A percentile compares a stretch with the other conserved stretches of the same genome.
phyloP scores from a whole-genome alignment of 2,113 vertebrate species.

The Emydocephalus ijimae region DNA sequence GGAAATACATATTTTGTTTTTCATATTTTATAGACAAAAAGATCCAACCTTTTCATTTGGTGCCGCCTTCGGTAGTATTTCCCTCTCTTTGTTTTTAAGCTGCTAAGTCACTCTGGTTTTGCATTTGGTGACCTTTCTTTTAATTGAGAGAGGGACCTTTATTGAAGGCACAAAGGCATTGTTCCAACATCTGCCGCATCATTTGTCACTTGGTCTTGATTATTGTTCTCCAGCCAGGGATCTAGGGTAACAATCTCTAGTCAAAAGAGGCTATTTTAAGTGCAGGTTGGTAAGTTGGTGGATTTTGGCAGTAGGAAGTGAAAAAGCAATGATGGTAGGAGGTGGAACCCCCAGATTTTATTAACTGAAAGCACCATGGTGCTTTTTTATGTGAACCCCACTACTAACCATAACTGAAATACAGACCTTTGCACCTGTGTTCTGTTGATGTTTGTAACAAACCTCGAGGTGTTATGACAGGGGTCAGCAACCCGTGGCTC shows the following conservation, averaged over 20 bases:
- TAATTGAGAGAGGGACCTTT: background rate
- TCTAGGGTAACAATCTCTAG: background rate
- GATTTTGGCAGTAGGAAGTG: background rate
- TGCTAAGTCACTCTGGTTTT: background rate
- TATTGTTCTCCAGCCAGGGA: background rate
- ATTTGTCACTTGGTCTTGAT: background rate
- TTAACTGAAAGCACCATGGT: background rate
- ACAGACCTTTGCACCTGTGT: background rate
- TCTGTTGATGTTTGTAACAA: background rate
- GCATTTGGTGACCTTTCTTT: background rate
- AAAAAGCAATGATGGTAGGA: background rate
- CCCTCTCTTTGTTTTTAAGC: background rate
- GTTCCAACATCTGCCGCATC: background rate
- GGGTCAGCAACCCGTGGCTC: no score
- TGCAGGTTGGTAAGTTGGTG: background rate
- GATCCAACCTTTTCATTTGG: background rate
- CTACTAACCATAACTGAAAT: background rate
- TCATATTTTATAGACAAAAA: background rate
- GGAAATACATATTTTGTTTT: conserved; percentile 10
- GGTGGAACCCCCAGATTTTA: background rate
- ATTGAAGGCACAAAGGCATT: background rate
- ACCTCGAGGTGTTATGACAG: background rate
- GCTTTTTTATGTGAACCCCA: background rate
- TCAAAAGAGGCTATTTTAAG: background rate
- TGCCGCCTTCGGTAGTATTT: background rate